Evolutionary conservation across 37 sponge, comb jelly and placozoan species (phyloP), one percentile per base, ranked within the genome.

Genomic region (Ephydatia muelleri): DNA sequence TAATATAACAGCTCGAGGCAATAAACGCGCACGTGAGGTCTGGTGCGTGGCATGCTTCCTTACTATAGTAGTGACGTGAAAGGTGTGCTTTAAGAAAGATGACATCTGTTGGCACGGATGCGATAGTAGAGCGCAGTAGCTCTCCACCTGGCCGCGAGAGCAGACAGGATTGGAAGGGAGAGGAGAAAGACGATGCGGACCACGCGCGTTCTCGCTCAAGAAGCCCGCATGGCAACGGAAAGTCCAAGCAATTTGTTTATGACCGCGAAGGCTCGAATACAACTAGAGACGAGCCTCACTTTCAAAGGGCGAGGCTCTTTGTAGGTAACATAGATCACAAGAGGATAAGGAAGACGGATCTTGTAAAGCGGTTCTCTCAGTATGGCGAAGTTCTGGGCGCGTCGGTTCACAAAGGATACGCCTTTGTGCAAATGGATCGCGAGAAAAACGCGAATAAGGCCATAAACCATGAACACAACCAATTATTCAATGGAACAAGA

Each of bases 401-500:
- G 2, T 92, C 92, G 0, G 38, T 92, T 23, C 92, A 92, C 77
- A 75, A 79, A 32, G 89, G 89, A 8, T 92, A 81, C 38, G 89
- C 89, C 22, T 92, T 92, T 81, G 82, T 92, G 23, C 92, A 92
- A 77, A 82, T 92, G 85, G 86, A 88, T 26, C 38, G 79, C 22
- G 85, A 92, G 49, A 76, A 75, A 38, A 67, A 67, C 39, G 92
- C 92, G 21, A 88, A 92, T 32, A 80, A 75, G 3, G 92, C 92
- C 72, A 85, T 92, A 70, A 88, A 83, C 49, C 35, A 48, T 48
- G 92, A 87, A 49, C 80, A 91, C 76, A 78, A 82, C 40, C 29
- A 68, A 35, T 29, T 75, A 22, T 69, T 87, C 68, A 91, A 75
- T 67, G 88, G 88, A 25, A 82, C 67, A n/a, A 83, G 65, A 69